Evolutionary conservation across 2,113 vertebrate species (phyloP).

Genomic region (Sceloporus undulatus): DNA sequence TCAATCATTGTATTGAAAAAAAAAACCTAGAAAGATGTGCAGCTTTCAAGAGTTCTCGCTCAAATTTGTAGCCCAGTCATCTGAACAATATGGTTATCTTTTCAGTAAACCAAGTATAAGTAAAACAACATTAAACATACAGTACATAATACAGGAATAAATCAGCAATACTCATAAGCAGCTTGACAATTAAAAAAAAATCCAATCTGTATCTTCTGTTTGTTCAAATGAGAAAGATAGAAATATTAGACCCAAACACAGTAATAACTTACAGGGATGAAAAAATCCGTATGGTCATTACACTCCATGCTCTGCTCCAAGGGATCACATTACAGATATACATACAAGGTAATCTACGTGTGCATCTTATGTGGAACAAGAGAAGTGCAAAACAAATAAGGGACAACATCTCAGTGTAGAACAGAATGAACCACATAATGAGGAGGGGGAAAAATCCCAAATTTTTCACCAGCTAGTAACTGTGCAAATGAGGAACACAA

Average conservation of each 20-base stretch:
- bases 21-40: too few species aligned
- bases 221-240: neutral
- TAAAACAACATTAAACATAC: neutral
- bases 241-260: neutral
- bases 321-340: neutral
- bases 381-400: neutral
- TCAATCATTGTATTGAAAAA: neutral
- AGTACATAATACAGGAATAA: neutral
- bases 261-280: neutral
- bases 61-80: neutral
- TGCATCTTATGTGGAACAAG: neutral
- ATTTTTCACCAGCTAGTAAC: slow-evolving; percentile 42
- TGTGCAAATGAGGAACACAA: slow-evolving; percentile 43
- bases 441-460: neutral
- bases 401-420: neutral
- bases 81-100: neutral
- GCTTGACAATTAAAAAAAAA: neutral
- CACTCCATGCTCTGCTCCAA: neutral
- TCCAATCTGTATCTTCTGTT: neutral
- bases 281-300: neutral
- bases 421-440: slow-evolving; percentile 12
- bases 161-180: neutral
- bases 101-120: neutral
- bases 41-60: neutral
- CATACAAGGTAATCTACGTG: too few species aligned